Evolutionary conservation across 2,888 invertebrate species (phyloP), one percentile per base, ranked within the genome.

Genomic region (Acleris cristana): DNA sequence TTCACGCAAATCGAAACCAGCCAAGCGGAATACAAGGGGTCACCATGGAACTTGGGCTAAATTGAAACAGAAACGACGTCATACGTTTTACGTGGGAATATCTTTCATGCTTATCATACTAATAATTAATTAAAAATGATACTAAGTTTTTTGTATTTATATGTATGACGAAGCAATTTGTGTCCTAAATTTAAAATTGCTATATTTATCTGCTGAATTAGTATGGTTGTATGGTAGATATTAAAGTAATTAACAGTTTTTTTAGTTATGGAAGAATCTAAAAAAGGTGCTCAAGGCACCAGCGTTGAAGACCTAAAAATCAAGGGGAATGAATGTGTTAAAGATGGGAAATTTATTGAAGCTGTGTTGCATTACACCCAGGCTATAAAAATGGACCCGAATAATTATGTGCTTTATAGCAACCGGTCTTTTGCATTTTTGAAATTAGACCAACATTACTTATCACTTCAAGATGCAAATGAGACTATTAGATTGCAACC

Each of bases 401-500:
- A 93, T 70, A 96, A 96, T 88, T 95, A 94, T 79, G 92, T 95
- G 18, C 83, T 97, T 55, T 96, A 95, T 85, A 97, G 97, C 80
- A 97, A 97, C 84, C 93, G 97, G 79, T 97, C 97, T 6, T 94
- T 95, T 79, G 96, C 96, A 14, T 97, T 96, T 86, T 88, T 97
- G 45, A 96, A 96, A 86, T 87, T 96, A 73, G 95, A 96, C 76
- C 96, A 96, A 81, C 96, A 95, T 86, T 96, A 95, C 84, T 94
- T 95, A 73, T 96, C 97, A 0, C 88, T 96, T 75, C 94, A 96
- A 83, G 97, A 97, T 93, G 97, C 97, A 2, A 94, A 95, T 77
- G 95, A 95, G 84, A 95, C 95, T 3, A 96, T 97, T 63, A 92
- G 93, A 79, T 82, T 97, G 64, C 95, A 96, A 81, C 96, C 96